phyloP scores from a whole-genome alignment of 2,888 invertebrate species.

The Drosophila dives region DNA sequence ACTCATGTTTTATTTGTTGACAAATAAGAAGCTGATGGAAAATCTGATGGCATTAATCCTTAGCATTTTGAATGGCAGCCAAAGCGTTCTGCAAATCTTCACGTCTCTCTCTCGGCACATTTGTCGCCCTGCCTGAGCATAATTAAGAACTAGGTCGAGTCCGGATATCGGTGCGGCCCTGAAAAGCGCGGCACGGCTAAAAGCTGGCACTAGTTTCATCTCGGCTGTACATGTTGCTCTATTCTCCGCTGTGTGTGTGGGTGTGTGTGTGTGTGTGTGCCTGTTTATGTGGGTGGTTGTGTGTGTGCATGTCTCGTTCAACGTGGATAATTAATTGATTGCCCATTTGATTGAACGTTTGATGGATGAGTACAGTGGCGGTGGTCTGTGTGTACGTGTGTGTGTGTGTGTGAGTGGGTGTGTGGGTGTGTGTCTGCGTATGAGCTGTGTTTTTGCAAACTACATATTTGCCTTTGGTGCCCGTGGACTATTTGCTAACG shows the following conservation, averaged over 20 bases:
- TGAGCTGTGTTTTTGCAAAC: constrained; percentile 3
- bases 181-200: constrained; percentile 30
- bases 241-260: not conserved
- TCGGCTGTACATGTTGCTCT: constrained; percentile 1
- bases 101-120: not conserved
- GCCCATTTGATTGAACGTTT: constrained; percentile 72
- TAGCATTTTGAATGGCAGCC: constrained; percentile 11
- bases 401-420: constrained; percentile 6
- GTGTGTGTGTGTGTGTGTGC: not conserved
- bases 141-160: constrained; percentile 63
- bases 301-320: constrained; percentile 24
- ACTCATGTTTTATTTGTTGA: not conserved
- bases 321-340: constrained; percentile 74
- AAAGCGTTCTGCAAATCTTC: constrained; percentile 1
- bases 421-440: constrained; percentile 2
- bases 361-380: constrained; percentile 52
- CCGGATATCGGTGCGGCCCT: constrained; percentile 32
- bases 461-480: constrained; percentile 30
- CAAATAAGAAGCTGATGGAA: not conserved
- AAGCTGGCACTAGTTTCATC: constrained; percentile 9
- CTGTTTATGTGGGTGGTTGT: not conserved
- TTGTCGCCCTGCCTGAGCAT: constrained; percentile 40
- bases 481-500: constrained; percentile 43
- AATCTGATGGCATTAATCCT: constrained; percentile 5
- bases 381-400: constrained; percentile 16